A percentile compares a stretch with the other conserved stretches of the same genome.
phyloP scores from a whole-genome alignment of 1,140 invertebrate genomes.

The Ostrea edulis region DNA sequence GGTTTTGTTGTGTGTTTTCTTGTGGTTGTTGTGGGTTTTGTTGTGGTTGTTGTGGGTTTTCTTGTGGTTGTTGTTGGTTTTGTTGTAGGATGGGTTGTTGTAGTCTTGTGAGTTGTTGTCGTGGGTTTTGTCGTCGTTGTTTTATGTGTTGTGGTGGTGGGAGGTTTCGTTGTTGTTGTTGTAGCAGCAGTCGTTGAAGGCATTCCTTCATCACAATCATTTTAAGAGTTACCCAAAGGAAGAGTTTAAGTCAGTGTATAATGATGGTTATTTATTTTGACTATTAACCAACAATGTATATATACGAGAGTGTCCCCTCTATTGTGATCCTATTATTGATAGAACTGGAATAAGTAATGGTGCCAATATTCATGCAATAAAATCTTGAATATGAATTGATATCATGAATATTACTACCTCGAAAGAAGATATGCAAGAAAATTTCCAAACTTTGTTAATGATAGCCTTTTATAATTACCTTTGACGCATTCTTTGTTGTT shows the following conservation, averaged over 20 bases:
- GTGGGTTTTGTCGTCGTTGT: neutral
- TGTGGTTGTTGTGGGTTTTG: conserved; percentile 22
- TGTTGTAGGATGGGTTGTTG: neutral
- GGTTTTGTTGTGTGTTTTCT: neutral
- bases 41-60: conserved; percentile 19
- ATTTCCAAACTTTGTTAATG: too few species aligned
- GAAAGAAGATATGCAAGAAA: too few species aligned
- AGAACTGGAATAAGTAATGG: too few species aligned
- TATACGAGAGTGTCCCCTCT: too few species aligned
- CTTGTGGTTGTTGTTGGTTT: neutral
- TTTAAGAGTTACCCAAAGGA: too few species aligned
- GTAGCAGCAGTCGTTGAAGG: neutral
- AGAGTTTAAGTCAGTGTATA: too few species aligned
- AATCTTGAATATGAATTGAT: too few species aligned
- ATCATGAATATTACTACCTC: too few species aligned
- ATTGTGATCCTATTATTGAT: too few species aligned
- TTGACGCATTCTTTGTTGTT: conserved; percentile 45
- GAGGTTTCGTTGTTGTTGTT: neutral
- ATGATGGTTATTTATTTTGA: too few species aligned
- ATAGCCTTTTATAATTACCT: neutral
- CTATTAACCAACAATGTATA: too few species aligned
- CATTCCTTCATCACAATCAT: neutral
- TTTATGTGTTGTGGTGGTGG: conserved; percentile 30
- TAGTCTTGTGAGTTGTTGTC: neutral
- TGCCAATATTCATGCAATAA: too few species aligned